Base-by-base conservation (phyloP, 2,888 invertebrate genomes). In the Drosophila incognita region DNA sequence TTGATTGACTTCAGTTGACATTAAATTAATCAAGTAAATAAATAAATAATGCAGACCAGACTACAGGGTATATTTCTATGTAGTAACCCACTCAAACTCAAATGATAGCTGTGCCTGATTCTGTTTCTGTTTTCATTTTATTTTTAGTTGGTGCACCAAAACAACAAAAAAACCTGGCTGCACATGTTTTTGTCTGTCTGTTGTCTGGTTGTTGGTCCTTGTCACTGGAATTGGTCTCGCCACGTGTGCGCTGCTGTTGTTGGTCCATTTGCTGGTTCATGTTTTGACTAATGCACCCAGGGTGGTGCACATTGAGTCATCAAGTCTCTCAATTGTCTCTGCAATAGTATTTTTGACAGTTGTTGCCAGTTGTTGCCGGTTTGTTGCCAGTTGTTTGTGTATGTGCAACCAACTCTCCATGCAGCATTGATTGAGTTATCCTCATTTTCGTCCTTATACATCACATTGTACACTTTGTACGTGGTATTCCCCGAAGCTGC, bases 371-470 rank as follows among this genome's bases (percentile, higher is more conserved):
- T 36, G 36, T 36, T 36, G 36, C 36, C 36, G 13, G 36, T 6
- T 46, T 24, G 15, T 5, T 79, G 63, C 35, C 36, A 40, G 38
- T 73, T 53, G 46, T 70, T 73, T 52, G 33, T 69, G 38, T 21
- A 57, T 68, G 59, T 40, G 59, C 51, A 59, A 15, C 21, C 35
- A 56, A 52, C 82, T 67, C 89, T 64, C 58, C 88, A 66, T 83
- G 86, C 68, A 81, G 79, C 89, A 88, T 88, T 84, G 89, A 84
- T 87, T 87, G 84, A 89, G 87, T 67, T 73, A 72, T 83, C 42
- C 53, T 52, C 35, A 33, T 15, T 62, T 15, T 57, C 13, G 29
- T 60, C 68, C 58, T 52, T 63, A 63, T 74, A 69, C 79, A 66
- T 70, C 60, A 59, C 54, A 59, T 63, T 66, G 38, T 42, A 5